Percentiles rank a stretch among this genome's conserved stretches.
Conservation (phyloP, 2,797 vertebrate genomes). For the Malurus leucopterus region DNA sequence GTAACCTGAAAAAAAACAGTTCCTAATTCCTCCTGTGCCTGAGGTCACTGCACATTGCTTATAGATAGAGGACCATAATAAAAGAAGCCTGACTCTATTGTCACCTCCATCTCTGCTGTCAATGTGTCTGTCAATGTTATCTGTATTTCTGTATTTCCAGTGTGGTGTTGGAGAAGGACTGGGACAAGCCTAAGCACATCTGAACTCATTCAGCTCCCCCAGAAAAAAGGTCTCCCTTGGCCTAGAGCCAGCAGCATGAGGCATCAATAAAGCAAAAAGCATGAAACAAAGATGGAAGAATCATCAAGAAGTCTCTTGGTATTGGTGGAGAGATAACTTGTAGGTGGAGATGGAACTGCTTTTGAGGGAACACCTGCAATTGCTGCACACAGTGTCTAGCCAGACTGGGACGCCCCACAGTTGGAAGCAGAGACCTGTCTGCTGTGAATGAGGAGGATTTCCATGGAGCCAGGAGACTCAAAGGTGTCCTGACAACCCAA, state of each 20-base stretch:
- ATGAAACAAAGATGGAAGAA: neutral
- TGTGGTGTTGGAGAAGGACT: neutral
- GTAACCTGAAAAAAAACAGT: neutral
- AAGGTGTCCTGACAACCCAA: constrained; percentile 7
- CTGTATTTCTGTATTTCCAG: neutral
- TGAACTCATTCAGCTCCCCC: neutral
- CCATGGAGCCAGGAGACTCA: neutral
- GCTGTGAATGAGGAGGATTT: neutral
- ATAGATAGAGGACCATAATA: neutral
- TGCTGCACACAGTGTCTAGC: neutral
- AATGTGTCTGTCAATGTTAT: neutral
- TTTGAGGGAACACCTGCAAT: neutral
- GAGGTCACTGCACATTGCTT: neutral
- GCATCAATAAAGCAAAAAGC: neutral
- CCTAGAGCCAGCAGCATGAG: neutral
- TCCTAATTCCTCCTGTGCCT: neutral
- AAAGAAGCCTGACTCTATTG: neutral
- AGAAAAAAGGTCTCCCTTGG: neutral
- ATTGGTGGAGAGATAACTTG: neutral
- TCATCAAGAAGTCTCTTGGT: neutral
- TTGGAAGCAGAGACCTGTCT: neutral
- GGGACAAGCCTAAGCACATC: neutral
- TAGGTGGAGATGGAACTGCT: neutral
- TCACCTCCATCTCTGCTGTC: neutral
- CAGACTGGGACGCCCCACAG: neutral